Base-by-base conservation (phyloP, 1,140 invertebrate genomes). In the Bradynema listronoti region DNA sequence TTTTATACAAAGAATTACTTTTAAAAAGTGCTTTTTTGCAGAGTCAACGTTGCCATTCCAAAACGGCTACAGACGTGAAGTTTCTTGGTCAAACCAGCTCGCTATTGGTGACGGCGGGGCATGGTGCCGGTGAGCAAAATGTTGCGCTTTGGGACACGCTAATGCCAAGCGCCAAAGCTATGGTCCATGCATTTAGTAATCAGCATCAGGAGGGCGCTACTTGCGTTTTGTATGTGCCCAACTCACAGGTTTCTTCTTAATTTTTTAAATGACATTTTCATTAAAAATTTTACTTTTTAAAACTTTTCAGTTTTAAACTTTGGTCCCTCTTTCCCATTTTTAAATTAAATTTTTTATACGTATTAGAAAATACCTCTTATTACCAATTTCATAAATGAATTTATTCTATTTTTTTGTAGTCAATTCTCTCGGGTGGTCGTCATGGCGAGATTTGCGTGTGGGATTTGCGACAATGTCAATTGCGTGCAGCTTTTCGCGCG, bases 91-190 rank as follows among this genome's bases (percentile, higher is more conserved):
- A 76, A 42, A 94, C 91, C 3, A 95, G 91, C 78, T 95, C 91
- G 83, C 83, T 98, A 65, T 84, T 98, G 41, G 91, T 91, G n/a
- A 96, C 92, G 58, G 90, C 90, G 59, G 94, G 94, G 14, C 90
- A 94, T 75, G 91, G 90, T 78, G 88, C 89, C 0, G 93, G 97
- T 79, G 91, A 89, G 73, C 88, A 89, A 73, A 98, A 98, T 80
- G 89, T 99, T n/a, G 90, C 88, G 47, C 84, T 98, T 56, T 98
- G 94, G 94, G 94, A 99, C 78, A 96, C 93, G 0, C 82, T 99
- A 47, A 84, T 99, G 80, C 94, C 94, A 4, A 86, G 88, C 70
- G 88, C 89, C 72, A 95, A 94, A 81, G 86, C 90, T 41, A 83
- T 92, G 65, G 87, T 98, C 49, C 88, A 81, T 77, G 61, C 73